Evolutionary conservation across 2,113 vertebrate species (phyloP), one percentile per base, ranked within the genome.

Genomic region (Gobio gobio): DNA sequence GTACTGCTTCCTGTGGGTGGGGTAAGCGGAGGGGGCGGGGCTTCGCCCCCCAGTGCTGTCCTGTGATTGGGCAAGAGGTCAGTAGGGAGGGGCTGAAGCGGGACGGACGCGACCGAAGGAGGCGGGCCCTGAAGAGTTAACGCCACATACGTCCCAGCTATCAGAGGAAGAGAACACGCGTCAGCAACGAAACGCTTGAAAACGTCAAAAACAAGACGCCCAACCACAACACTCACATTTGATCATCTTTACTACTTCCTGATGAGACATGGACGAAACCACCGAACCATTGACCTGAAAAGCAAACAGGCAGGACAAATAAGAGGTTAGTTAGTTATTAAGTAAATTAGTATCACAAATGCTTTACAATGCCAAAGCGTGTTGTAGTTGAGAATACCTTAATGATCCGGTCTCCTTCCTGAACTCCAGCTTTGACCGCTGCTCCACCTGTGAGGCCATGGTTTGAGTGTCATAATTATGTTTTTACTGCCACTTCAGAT

Each of bases 171-270:
- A 26, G n/a, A 10, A 85, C 18, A 77, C 6, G 68, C 12, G 14
- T 68, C 16, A 36, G 29, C 0, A 4, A 8, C 0, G 29, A 68
- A 8, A 10, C 1, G 3, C 64, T 3, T 2, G 14, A 20, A 7
- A 10, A 10, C 29, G 4, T 20, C 7, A 68, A 16, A 18, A 20
- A 36, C 64, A 20, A 68, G 10, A 33, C 3, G 0, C 1, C 0
- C 12, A 40, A 61, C 3, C 22, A 70, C 18, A 3, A 22, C 70
- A 94, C 97, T 97, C 90, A 99, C 97, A 97, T 91, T 98, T 98
- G 92, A 99, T 99, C 85, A 99, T 95, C 91, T 97, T 97, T 56
- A 99, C 97, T 79, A 99, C 97, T 86, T 98, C 97, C 83, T 98
- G 95, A 86, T 99, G 97, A 4, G 97, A 96, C 93, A 97, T 97